Percentiles rank a stretch among this genome's conserved stretches.
Evolutionary conservation across 2,888 invertebrate species (phyloP).

Genomic region (Mycalesis mineus): DNA sequence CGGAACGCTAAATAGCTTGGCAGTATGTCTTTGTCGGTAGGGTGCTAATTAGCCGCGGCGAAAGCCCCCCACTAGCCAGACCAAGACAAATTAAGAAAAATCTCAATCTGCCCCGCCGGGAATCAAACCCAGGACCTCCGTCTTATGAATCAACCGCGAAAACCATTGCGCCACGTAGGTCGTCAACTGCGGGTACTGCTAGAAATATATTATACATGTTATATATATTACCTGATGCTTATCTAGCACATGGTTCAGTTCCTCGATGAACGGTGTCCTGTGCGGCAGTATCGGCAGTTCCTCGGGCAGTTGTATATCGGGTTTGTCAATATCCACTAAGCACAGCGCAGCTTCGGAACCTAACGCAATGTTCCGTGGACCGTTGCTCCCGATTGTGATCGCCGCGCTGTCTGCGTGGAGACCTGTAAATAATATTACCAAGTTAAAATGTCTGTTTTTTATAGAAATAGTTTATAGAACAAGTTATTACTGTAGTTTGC

Average conservation of each 20-base stretch:
- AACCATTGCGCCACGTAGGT: no score
- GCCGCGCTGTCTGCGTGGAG: conserved; percentile 80
- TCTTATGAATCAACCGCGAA: no score
- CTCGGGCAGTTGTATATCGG: conserved; percentile 94
- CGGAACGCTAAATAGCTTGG: no score
- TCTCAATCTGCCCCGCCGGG: no score
- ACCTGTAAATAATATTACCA: conserved; percentile 49
- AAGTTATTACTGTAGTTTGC: neutral
- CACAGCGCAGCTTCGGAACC: conserved; percentile 93
- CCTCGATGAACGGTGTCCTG: conserved; percentile 89
- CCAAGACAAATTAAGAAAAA: no score
- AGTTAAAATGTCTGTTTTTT: neutral
- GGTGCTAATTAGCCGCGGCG: no score
- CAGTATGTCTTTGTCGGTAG: no score
- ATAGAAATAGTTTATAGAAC: neutral
- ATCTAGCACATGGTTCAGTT: conserved; percentile 85
- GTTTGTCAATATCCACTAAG: conserved; percentile 96
- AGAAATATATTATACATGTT: no score
- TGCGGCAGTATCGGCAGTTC: conserved; percentile 96
- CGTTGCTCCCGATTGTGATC: conserved; percentile 48
- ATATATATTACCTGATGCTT: conserved; percentile 81
- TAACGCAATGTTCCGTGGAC: conserved; percentile 78
- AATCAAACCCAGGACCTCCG: no score
- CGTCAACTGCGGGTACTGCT: no score
- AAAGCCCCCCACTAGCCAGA: no score